phyloP scores from a whole-genome alignment of 2,797 vertebrate species.

The Pantherophis alleghaniensis region DNA sequence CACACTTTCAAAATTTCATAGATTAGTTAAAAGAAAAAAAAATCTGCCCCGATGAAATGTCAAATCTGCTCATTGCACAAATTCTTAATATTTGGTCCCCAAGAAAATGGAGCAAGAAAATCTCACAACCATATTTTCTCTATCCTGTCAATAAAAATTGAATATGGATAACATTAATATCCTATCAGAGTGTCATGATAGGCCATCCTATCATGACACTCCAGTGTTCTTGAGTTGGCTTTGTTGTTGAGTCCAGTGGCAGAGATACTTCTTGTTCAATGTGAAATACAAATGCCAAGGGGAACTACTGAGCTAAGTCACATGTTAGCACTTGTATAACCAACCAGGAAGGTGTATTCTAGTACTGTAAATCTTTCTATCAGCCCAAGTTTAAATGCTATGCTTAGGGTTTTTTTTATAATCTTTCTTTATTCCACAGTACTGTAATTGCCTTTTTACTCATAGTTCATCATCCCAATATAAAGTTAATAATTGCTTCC shows the following conservation, averaged over 20 bases:
- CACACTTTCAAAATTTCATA: not conserved
- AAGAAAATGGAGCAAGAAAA: not conserved
- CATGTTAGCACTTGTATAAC: not conserved
- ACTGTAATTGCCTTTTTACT: conserved; percentile 43
- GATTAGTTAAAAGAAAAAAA: not conserved
- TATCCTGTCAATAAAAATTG: not conserved
- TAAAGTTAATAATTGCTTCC: conserved; percentile 44
- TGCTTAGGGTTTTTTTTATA: conserved; percentile 11
- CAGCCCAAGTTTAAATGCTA: not conserved
- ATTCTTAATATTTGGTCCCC: not conserved
- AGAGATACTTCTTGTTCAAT: not conserved
- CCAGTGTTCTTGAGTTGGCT: not conserved
- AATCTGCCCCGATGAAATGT: not conserved
- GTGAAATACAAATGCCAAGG: not conserved
- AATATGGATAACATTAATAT: not conserved
- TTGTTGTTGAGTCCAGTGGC: not conserved
- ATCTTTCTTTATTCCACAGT: conserved; percentile 40
- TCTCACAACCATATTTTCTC: not conserved
- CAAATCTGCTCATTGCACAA: not conserved
- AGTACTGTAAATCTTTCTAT: not conserved
- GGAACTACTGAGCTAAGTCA: not conserved
- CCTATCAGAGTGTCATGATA: not conserved
- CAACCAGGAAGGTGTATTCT: not conserved
- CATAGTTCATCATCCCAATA: conserved; percentile 47
- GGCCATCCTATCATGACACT: not conserved